Evolutionary conservation across 2,888 invertebrate genomes (phyloP), one percentile per base, ranked within the genome.

Genomic region (Sinohyriopsis cumingii): DNA sequence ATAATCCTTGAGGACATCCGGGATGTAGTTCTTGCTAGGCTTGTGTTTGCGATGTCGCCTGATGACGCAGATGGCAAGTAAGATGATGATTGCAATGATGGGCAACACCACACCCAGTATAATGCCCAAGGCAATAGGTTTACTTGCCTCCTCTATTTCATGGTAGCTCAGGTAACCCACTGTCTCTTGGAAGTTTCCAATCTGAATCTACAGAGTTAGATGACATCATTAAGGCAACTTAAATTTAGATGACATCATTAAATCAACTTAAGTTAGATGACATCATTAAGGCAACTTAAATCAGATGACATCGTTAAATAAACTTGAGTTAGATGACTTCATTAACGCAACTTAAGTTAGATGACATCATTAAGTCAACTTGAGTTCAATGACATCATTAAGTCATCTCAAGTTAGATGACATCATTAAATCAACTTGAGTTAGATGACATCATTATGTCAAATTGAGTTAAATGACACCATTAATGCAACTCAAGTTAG

Each of bases 51-150:
- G 79, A 63, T 87, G 87, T 1, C 86, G 83, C 18, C 85, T 79
- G 15, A 85, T 76, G 24, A 87, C 84, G 72, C 87, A 88, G 72
- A 87, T 75, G 18, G 87, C 76, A 68, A 88, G 79, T 15, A 89
- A 76, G 22, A 82, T 64, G 24, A 85, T 83, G 72, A 87, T 85
- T 53, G 86, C 79, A 55, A 88, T 71, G 65, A 89, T 84, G 7
- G 88, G 87, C 20, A 86, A 74, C 19, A 84, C 86, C 28, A 87
- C 87, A 12, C 87, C 87, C 6, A 87, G 72, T 28, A 87, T 85
- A n/a, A 89, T 84, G 1, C 87, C 87, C 9, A 86, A 71, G 15
- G 85, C 83, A 7, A 86, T 85, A 0, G 84, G 85, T 62, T 85
- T 84, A 19, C 78, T 79, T 9, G 67, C 69, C 67, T 76, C 74